Conservation (phyloP, 2,797 vertebrate genomes). For the Xiphorhynchus erythropygius region DNA sequence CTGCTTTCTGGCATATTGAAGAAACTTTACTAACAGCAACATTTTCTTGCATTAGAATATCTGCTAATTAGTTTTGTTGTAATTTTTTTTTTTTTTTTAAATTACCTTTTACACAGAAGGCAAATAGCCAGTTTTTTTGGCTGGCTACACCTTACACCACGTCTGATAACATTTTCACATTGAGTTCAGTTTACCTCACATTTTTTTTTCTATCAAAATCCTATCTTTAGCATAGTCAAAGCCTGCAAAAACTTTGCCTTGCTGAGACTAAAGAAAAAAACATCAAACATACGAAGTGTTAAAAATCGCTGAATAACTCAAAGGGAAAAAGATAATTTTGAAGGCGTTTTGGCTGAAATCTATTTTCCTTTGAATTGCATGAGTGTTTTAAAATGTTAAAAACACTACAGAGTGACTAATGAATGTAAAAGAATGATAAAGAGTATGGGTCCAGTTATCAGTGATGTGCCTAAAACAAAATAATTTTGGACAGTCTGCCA, state of each 20-base stretch:
- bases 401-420: conserved; percentile 65
- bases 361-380: conserved; percentile 72
- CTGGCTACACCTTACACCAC: conserved; percentile 52
- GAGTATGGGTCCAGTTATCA: conserved; percentile 54
- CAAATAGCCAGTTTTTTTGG: conserved; percentile 59
- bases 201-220: conserved; percentile 26
- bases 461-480: conserved; percentile 63
- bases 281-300: conserved; percentile 70
- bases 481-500: conserved; percentile 55
- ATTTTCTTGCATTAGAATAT: conserved; percentile 78
- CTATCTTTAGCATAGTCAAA: conserved; percentile 59
- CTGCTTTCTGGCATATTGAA: conserved; percentile 75
- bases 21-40: conserved; percentile 77
- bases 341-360: conserved; percentile 71
- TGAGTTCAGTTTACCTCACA: conserved; percentile 42
- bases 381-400: conserved; percentile 72
- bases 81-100: conserved; percentile 27
- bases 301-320: conserved; percentile 73
- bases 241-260: conserved; percentile 62
- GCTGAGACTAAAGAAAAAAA: conserved; percentile 68
- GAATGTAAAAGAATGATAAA: conserved; percentile 68
- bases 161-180: conserved; percentile 63
- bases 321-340: conserved; percentile 72
- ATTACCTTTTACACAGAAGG: conserved; percentile 71
- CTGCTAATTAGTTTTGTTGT: conserved; percentile 77